Base-by-base conservation (phyloP, 2,888 invertebrate species). In the Rhorus exstirpatorius region DNA sequence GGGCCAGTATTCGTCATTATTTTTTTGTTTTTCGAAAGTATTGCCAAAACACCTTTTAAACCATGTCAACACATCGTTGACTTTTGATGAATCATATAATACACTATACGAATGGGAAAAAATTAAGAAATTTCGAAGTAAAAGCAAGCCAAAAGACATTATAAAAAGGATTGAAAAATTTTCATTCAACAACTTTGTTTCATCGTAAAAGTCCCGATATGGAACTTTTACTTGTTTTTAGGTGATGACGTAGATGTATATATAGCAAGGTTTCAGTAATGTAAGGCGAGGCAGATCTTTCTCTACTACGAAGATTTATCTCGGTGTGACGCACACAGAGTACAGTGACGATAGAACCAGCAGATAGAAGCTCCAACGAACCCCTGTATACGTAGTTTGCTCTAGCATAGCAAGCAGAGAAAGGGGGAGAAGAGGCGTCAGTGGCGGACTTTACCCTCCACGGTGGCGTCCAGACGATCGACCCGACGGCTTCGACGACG, bases 381-480 rank as follows among this genome's bases (percentile, higher is more conserved):
- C 65, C 71, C 41, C n/a, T n/a, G n/a, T n/a, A n/a, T n/a, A n/a
- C n/a, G n/a, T 58, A 67, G 81, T 55, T 77, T 51, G 60, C 49
- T 31, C 76, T 31, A 63, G 49, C 65, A 63, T 63, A 49, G 63
- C 58, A 38, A 24, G 61, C 49, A 38, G 44, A 67, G 72, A n/a
- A 31, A 24, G 41, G 71, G 74, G 26, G 49, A 51, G 82, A 49
- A 68, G 58, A 81, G 58, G 75, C 78, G 77, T 79, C 58, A 68
- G 81, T 68, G 77, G 76, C 67, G 67, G 51, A 67, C 71, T 63
- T 65, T 67, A 65, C 55, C 53, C 74, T 75, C 58, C 61, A 74
- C 38, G 61, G 68, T 71, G 79, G 82, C 79, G 75, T 82, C 82
- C 82, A 79, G 82, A 82, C 82, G 82, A 82, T 82, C 82, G 82